Base-by-base conservation (phyloP, 1,140 invertebrate genomes). In the Patella vulgata region DNA sequence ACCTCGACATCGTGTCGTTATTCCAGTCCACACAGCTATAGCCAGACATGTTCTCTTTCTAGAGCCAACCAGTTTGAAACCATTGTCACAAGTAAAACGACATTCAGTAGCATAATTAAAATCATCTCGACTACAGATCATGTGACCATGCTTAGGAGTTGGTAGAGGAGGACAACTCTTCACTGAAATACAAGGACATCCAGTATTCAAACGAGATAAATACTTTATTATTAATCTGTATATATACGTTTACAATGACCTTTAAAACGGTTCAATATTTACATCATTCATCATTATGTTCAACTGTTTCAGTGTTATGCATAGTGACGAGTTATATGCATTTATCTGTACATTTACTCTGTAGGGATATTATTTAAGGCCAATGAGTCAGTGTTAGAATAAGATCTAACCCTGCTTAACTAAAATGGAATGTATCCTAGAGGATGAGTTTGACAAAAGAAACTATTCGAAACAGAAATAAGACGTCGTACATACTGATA, bases 21-120 rank as follows among this genome's bases (percentile, higher is more conserved):
- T 82, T 2, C 90, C 90, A 62, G 90, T 89, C 90, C 90, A 92
- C 57, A 87, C 85, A 0, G 89, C 87, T 21, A 91, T 85, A 1
- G 90, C 89, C 25, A 92, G 78, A 73, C 90, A 92, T 21, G 87
- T 89, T 25, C 90, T 77, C 63, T 87, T 86, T 59, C 85, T 85
- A n/a, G 89, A 90, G 0, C 90, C 90, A 9, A 89, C 86, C 25
- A 91, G 79, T 61, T 87, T 85, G 73, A 86, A 89, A 0, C 90
- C 90, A n/a, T 82, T 80, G 58, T 89, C 85, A 71, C 90, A 92
- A 4, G 82, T 83, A 71, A 91, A 91, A 25, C 86, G 83, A 70
- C 90, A 92, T 23, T 87, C 86, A 0, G 90, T 89, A 61, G 90
- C 89, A 42, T 90, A 89, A 4, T 85, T 84, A 68, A 80, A 82